A percentile compares a stretch with the other conserved stretches of the same genome.
Evolutionary conservation across 2,888 invertebrate species (phyloP).

Genomic region (Rhorus exstirpatorius): DNA sequence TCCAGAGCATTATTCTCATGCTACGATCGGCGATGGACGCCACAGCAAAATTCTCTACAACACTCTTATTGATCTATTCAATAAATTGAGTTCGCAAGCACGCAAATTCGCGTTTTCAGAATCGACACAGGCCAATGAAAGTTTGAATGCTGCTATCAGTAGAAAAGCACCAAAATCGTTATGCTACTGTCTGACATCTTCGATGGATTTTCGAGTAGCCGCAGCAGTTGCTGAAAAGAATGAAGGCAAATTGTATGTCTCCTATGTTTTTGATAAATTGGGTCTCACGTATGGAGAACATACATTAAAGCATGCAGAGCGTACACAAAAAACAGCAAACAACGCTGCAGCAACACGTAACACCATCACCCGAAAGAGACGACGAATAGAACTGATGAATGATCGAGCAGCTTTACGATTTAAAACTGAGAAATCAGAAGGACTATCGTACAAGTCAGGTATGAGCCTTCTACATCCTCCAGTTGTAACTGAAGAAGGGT

Average conservation of each 20-base stretch:
- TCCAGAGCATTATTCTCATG: conserved; percentile 2
- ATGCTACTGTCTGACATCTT: conserved; percentile 36
- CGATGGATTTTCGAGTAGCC: conserved; percentile 47
- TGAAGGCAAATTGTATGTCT: conserved; percentile 35
- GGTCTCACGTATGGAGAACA: conserved; percentile 11
- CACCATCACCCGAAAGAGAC: neutral
- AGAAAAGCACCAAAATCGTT: conserved; percentile 47
- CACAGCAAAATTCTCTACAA: neutral
- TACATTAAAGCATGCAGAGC: conserved; percentile 5
- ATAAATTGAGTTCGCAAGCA: conserved; percentile 24
- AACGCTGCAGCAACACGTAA: neutral
- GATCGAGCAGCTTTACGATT: conserved; percentile 4
- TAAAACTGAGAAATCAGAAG: conserved; percentile 13
- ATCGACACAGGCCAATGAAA: conserved; percentile 49
- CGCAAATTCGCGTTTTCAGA: conserved; percentile 45
- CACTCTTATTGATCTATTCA: neutral
- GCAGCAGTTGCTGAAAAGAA: conserved; percentile 55
- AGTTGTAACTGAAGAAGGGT: conserved; percentile 10
- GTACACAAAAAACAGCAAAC: neutral
- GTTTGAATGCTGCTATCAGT: conserved; percentile 37
- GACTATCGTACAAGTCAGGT: neutral
- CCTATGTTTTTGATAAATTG: conserved; percentile 18
- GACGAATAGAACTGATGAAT: conserved; percentile 15
- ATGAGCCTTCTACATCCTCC: neutral
- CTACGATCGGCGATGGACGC: conserved; percentile 29